Percentiles rank a stretch among this genome's conserved stretches.
Evolutionary conservation across 2,888 invertebrate species (phyloP).

Genomic region (Drosophila paranaensis): DNA sequence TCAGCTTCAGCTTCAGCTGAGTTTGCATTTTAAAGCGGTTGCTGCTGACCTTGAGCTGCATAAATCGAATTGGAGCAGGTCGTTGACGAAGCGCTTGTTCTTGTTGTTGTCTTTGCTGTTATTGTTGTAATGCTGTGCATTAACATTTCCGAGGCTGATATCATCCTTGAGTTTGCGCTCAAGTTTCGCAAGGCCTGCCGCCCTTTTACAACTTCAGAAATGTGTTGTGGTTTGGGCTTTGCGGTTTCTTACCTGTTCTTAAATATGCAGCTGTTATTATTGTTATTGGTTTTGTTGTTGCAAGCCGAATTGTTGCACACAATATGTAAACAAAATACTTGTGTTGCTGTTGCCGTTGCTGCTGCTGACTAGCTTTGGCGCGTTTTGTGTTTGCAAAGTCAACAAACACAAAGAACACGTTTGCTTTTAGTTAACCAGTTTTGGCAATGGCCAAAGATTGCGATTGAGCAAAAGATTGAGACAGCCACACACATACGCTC

Average conservation of each 20-base stretch:
- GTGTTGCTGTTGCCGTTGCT: slow-evolving; percentile 7
- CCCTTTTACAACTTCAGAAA: slow-evolving; percentile 40
- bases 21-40: slow-evolving; percentile 74
- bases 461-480: slow-evolving; percentile 79
- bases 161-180: slow-evolving; percentile 60
- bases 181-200: slow-evolving; percentile 42
- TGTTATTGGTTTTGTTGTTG: slow-evolving; percentile 17
- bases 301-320: slow-evolving; percentile 31
- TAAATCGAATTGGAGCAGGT: slow-evolving; percentile 79
- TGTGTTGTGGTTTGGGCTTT: slow-evolving; percentile 17
- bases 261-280: slow-evolving; percentile 38
- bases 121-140: slow-evolving; percentile 44
- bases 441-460: slow-evolving; percentile 76
- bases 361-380: slow-evolving; percentile 58
- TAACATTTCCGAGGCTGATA: slow-evolving; percentile 47
- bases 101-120: slow-evolving; percentile 18
- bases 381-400: slow-evolving; percentile 70
- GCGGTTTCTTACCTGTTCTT: slow-evolving; percentile 58
- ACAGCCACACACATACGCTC: slow-evolving; percentile 31
- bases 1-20: slow-evolving; percentile 45
- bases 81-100: slow-evolving; percentile 60
- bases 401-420: slow-evolving; percentile 75
- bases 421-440: slow-evolving; percentile 76
- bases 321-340: slow-evolving; percentile 55
- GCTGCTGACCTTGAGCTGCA: slow-evolving; percentile 78